Base-by-base conservation (phyloP, 2,797 vertebrate genomes). In the Eurystomus glaucurus region DNA sequence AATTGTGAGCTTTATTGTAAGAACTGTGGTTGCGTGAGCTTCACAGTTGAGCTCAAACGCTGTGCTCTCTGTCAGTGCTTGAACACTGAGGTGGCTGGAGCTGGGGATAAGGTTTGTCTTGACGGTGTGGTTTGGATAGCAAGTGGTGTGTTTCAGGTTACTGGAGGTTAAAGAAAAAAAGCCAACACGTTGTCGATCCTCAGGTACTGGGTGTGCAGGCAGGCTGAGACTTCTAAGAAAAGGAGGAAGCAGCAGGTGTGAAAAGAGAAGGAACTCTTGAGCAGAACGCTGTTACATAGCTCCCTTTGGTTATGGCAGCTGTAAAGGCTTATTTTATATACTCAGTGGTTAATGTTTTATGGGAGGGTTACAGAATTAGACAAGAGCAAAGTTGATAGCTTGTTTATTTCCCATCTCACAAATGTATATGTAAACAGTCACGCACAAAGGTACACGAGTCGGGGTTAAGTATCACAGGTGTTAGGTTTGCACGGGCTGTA, bases 351-450 rank as follows among this genome's bases (percentile, higher is more conserved):
- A n/a, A 15, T 25, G 64, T 68, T 74, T 76, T 48, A 7, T 29
- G 31, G 66, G 55, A 82, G 62, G 41, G 33, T 77, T 55, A 92
- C 57, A 91, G 84, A 87, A 87, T 39, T 46, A 35, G 80, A n/a
- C 90, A 52, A 65, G 83, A 54, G 41, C 55, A 3, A 91, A 61
- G 78, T 41, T 50, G 65, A 46, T 50, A 89, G 45, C 60, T 93
- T 58, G 21, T 97, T 97, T 96, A 96, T 97, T 97, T 96, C 80
- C 90, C 86, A 78, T 89, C 68, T 94, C 93, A 93, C 78, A 87
- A 79, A 18, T 23, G 62, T 65, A 14, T 51, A 54, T 60, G 76
- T 70, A 82, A 88, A 92, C 83, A 92, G 92, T 86, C 83, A 76
- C 88, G 13, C 48, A 83, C 76, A 45, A 69, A 60, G 80, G 51